Conservation (phyloP, 2,113 vertebrate species). For the Oplegnathus fasciatus region DNA sequence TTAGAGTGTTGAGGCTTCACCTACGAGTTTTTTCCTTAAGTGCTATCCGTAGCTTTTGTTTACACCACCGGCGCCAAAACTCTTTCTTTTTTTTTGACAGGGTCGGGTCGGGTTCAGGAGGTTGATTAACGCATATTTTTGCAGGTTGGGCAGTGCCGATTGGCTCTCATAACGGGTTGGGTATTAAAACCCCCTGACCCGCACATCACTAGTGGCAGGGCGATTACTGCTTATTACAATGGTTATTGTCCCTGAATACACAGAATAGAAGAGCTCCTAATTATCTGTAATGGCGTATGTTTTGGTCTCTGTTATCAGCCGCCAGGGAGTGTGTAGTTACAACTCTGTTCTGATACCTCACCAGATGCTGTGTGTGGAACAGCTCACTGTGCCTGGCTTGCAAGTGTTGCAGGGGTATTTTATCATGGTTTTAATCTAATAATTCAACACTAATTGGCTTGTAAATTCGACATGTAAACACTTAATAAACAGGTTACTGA, state of each 20-base stretch:
- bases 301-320: constrained; percentile 26
- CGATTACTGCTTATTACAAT: constrained; percentile 44
- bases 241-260: constrained; percentile 22
- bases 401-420: not conserved
- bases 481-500: not conserved
- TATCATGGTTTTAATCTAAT: constrained; percentile 9
- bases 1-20: too few species aligned
- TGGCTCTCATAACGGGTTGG: too few species aligned
- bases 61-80: too few species aligned
- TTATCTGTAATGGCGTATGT: constrained; percentile 32
- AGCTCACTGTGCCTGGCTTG: not conserved
- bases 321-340: constrained; percentile 10
- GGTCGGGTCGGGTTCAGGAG: too few species aligned
- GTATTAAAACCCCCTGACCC: too few species aligned
- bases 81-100: too few species aligned
- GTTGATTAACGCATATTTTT: too few species aligned
- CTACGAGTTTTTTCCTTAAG: too few species aligned
- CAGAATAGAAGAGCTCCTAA: constrained; percentile 39
- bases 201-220: not conserved
- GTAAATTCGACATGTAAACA: not conserved
- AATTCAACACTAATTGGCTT: not conserved
- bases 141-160: too few species aligned
- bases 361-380: constrained; percentile 23
- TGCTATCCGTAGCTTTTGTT: too few species aligned
- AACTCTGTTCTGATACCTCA: constrained; percentile 25